These are phyloP conservation scores for Ormyrus rosae DNA, from an alignment of 2,888 invertebrate genomes.

Conservation along the genomic window DNA sequence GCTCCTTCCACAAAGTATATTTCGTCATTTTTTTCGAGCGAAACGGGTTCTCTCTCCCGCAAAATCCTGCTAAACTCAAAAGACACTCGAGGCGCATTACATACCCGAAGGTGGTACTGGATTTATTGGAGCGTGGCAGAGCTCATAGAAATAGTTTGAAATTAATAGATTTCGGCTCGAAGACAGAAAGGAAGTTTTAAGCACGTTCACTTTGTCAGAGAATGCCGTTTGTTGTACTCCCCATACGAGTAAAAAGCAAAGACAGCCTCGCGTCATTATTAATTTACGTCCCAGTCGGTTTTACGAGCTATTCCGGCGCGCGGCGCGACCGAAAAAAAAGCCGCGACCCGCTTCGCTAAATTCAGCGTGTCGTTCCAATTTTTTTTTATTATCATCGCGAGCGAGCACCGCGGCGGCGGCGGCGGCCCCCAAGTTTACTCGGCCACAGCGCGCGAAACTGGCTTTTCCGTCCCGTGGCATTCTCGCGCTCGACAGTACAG, in stretches of 20 bases:
- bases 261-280: conserved; percentile 12
- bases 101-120: too few species aligned
- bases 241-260: conserved; percentile 3
- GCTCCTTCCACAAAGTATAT: neutral
- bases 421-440: too few species aligned
- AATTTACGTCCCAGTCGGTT: conserved; percentile 41
- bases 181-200: conserved; percentile 7
- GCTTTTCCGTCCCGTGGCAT: too few species aligned
- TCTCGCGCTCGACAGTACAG: too few species aligned
- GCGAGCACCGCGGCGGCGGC: too few species aligned
- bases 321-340: neutral
- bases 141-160: neutral
- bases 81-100: too few species aligned
- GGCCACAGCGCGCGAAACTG: too few species aligned
- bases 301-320: conserved; percentile 15
- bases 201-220: conserved; percentile 25
- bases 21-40: too few species aligned
- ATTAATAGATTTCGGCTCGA: conserved; percentile 3
- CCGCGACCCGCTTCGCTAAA: conserved; percentile 4
- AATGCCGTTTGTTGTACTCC: neutral
- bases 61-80: too few species aligned
- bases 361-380: neutral
- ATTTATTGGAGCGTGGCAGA: too few species aligned
- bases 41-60: too few species aligned
- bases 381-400: conserved; percentile 1